Evolutionary conservation across 2,888 invertebrate genomes (phyloP).

Genomic region (Noctuana brunneofusca): DNA sequence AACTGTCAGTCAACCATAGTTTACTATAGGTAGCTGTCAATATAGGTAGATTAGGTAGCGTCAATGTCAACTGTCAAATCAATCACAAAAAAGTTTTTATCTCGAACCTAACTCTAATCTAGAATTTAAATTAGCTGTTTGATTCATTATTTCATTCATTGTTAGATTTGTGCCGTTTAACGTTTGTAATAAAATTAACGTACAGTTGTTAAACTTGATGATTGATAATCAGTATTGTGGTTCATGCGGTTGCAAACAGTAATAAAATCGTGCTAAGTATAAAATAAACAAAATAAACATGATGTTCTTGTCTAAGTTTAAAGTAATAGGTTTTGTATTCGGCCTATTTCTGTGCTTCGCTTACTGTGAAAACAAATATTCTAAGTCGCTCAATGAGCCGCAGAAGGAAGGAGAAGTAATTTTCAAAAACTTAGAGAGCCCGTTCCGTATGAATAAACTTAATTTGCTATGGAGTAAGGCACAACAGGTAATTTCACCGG

Average conservation of each 20-base stretch:
- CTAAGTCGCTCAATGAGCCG: constrained; percentile 81
- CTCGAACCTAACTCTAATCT: no score
- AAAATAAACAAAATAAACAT: neutral
- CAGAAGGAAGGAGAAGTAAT: constrained; percentile 67
- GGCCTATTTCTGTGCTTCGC: constrained; percentile 29
- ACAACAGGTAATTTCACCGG: constrained; percentile 85
- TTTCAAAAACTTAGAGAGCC: constrained; percentile 89
- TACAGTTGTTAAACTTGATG: no score
- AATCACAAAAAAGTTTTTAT: no score
- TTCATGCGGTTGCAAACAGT: neutral
- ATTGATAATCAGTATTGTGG: no score
- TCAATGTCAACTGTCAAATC: no score
- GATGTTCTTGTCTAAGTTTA: constrained; percentile 18
- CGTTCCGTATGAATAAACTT: constrained; percentile 94
- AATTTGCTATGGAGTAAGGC: constrained; percentile 96
- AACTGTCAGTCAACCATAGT: no score
- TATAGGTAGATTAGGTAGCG: no score
- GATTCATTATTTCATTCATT: no score
- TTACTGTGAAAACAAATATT: constrained; percentile 85
- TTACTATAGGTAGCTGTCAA: no score
- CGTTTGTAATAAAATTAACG: no score
- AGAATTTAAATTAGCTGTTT: no score
- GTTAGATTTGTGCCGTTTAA: no score
- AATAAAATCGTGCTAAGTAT: neutral
- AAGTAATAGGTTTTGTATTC: constrained; percentile 9